Conservation (phyloP, 2,113 vertebrate species). For the Poecilia latipinna region DNA sequence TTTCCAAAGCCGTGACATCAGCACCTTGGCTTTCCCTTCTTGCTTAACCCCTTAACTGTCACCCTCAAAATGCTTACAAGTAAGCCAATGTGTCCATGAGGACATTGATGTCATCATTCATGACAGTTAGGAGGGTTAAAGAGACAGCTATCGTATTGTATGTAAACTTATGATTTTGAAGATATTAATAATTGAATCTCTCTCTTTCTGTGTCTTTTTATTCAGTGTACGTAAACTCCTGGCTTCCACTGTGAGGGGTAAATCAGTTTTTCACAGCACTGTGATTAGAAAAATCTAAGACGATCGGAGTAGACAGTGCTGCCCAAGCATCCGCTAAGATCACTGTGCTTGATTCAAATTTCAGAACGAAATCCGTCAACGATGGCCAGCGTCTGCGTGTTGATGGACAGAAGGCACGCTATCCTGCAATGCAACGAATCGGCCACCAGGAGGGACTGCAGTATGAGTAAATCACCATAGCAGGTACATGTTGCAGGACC, state of each 20-base stretch:
- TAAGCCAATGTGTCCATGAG: too few relatives aligned
- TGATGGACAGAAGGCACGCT: slow-evolving; percentile 27
- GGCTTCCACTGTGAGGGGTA: background rate
- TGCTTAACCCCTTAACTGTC: too few relatives aligned
- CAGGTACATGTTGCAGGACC: slow-evolving; percentile 35
- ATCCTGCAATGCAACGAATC: slow-evolving; percentile 28
- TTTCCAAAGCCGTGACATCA: too few relatives aligned
- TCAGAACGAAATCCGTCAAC: slow-evolving; percentile 31
- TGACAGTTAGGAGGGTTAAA: too few relatives aligned
- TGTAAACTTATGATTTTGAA: too few relatives aligned
- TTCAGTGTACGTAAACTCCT: too few relatives aligned
- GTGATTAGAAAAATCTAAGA: background rate
- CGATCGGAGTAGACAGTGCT: background rate
- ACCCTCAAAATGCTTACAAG: too few relatives aligned
- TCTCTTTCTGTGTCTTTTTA: too few relatives aligned
- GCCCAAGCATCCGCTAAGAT: slow-evolving; percentile 24
- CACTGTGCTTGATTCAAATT: slow-evolving; percentile 28
- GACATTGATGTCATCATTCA: too few relatives aligned
- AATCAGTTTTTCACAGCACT: background rate
- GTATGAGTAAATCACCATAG: background rate
- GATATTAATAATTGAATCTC: too few relatives aligned
- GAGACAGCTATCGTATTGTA: too few relatives aligned
- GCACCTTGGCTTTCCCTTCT: too few relatives aligned
- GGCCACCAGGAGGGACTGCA: slow-evolving; percentile 51
- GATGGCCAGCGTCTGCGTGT: background rate